Conservation (phyloP, 2,113 vertebrate species). For the Meriones unguiculatus region DNA sequence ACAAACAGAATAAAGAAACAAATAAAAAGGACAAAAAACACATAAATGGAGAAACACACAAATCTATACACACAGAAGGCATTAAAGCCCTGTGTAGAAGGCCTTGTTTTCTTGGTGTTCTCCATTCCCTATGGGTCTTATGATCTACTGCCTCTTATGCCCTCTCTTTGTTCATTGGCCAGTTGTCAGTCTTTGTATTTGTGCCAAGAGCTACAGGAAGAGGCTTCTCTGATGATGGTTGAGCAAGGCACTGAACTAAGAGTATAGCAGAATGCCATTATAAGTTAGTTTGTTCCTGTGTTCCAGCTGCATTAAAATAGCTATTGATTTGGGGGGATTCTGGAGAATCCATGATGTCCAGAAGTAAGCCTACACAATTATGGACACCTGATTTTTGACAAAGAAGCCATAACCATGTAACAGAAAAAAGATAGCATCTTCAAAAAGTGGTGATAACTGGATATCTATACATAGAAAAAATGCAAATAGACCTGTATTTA, state of each 20-base stretch:
- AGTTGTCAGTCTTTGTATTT: not conserved
- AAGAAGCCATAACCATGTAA: too few species aligned
- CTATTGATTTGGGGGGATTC: too few species aligned
- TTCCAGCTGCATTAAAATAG: not conserved
- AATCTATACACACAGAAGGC: not conserved
- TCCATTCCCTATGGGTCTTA: not conserved
- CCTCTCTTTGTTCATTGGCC: not conserved
- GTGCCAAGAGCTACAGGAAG: not conserved
- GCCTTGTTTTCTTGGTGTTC: not conserved
- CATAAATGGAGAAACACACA: not conserved
- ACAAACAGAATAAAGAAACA: not conserved
- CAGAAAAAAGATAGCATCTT: too few species aligned
- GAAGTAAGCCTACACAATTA: too few species aligned
- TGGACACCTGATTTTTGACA: too few species aligned
- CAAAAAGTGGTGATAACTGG: too few species aligned
- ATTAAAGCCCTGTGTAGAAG: not conserved
- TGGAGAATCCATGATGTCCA: too few species aligned
- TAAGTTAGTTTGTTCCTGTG: not conserved
- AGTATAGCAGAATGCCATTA: not conserved
- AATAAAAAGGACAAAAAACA: not conserved
- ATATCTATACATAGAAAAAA: too few species aligned
- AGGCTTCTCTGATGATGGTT: not conserved
- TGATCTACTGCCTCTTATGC: not conserved
- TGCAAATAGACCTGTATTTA: too few species aligned
- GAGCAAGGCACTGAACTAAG: not conserved